These are phyloP conservation scores for Hippolais icterina DNA, from an alignment of 2,113 vertebrate species.

Conservation along the genomic window DNA sequence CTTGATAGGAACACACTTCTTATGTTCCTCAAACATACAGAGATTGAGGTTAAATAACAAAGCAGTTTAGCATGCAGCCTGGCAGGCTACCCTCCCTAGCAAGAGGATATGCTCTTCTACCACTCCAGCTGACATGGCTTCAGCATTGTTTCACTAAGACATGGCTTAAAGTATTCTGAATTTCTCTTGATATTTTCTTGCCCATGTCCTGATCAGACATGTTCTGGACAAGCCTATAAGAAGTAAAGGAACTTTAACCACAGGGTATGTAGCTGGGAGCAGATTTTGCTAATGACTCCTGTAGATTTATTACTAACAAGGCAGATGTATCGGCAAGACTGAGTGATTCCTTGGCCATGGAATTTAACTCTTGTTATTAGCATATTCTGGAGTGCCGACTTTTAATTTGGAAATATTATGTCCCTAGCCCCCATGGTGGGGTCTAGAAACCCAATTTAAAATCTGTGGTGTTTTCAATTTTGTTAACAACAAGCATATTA, in stretches of 20 bases:
- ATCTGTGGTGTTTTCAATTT: background rate
- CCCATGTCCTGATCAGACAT: background rate
- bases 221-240: background rate
- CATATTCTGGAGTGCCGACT: background rate
- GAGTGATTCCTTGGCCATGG: background rate
- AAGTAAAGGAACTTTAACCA: slow-evolving; percentile 10
- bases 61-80: background rate
- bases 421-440: background rate
- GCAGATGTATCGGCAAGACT: background rate
- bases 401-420: background rate
- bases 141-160: background rate
- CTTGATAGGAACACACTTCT: background rate
- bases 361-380: slow-evolving; percentile 18
- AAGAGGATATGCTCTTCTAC: background rate
- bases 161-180: background rate
- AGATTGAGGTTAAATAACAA: background rate
- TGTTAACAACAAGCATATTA: background rate
- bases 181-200: background rate
- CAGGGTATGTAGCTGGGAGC: background rate
- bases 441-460: background rate
- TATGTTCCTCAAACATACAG: background rate
- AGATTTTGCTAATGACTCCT: slow-evolving; percentile 2
- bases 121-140: background rate
- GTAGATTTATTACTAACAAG: slow-evolving; percentile 26
- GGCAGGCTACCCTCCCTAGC: background rate